A percentile compares a stretch with the other conserved stretches of the same genome.
phyloP scores from a whole-genome alignment of 1,140 invertebrate species.

The Eurytemora carolleeae region DNA sequence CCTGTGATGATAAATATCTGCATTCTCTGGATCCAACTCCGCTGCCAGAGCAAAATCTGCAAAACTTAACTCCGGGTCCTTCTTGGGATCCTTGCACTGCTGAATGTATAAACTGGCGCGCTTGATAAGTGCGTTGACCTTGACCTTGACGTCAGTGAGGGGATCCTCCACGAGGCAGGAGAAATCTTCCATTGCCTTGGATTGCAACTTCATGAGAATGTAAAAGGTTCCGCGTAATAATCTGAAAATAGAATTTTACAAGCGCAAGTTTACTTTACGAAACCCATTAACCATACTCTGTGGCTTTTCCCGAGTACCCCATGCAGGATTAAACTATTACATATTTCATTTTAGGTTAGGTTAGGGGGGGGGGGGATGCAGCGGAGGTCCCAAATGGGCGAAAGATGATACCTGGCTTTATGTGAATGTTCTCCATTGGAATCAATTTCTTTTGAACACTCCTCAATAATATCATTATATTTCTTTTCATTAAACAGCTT shows the following conservation, averaged over 20 bases:
- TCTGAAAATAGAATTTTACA: slow-evolving; percentile 41
- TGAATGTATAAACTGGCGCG: slow-evolving; percentile 61
- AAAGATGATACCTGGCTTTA: too few species aligned
- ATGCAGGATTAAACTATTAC: too few species aligned
- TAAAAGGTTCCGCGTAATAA: slow-evolving; percentile 62
- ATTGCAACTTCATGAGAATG: slow-evolving; percentile 46
- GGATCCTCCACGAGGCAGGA: slow-evolving; percentile 35
- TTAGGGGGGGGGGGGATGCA: too few species aligned
- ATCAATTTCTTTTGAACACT: slow-evolving; percentile 63
- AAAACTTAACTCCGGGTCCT: slow-evolving; percentile 17
- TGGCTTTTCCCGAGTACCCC: slow-evolving; percentile 23
- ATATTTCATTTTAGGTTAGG: too few species aligned
- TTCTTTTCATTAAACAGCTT: slow-evolving; percentile 41
- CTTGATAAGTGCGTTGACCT: slow-evolving; percentile 74
- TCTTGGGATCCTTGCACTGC: slow-evolving; percentile 46
- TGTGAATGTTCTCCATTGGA: too few species aligned
- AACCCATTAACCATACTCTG: too few species aligned
- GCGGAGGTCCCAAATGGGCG: too few species aligned
- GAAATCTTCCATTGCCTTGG: slow-evolving; percentile 49
- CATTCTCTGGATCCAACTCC: slow-evolving; percentile 49
- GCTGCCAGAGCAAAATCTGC: slow-evolving; percentile 52
- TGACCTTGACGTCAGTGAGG: slow-evolving; percentile 36
- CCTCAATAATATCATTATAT: slow-evolving; percentile 52
- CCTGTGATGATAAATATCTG: slow-evolving; percentile 60
- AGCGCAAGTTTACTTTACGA: slow-evolving; percentile 31